Percentiles rank a stretch among this genome's conserved stretches.
Conservation (phyloP, 2,113 vertebrate genomes). For the Plecotus auritus region DNA sequence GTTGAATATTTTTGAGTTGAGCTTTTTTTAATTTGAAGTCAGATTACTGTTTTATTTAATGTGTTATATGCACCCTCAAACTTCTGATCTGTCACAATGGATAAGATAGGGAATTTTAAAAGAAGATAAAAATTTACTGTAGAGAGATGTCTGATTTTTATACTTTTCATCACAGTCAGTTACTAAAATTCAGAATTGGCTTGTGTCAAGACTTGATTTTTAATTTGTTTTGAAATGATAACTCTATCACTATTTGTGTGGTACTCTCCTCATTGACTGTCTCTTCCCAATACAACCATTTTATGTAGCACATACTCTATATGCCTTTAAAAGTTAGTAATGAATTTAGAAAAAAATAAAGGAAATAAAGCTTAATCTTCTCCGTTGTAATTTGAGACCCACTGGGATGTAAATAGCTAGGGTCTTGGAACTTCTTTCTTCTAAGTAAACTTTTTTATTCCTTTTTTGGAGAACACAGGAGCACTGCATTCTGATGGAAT, state of each 20-base stretch:
- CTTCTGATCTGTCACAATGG: slow-evolving; percentile 16
- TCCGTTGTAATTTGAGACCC: neutral
- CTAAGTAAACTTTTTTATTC: neutral
- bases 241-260: neutral
- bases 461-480: neutral
- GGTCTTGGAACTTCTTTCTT: neutral
- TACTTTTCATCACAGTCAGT: neutral
- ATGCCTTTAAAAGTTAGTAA: neutral
- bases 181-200: neutral
- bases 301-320: neutral
- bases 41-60: slow-evolving; percentile 23
- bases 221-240: neutral
- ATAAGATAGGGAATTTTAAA: slow-evolving; percentile 16
- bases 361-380: slow-evolving; percentile 20
- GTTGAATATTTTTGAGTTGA: slow-evolving; percentile 44
- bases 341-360: neutral
- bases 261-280: neutral
- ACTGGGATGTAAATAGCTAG: neutral
- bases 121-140: neutral
- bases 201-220: neutral
- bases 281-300: neutral
- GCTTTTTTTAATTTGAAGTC: slow-evolving; percentile 30
- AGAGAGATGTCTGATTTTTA: neutral
- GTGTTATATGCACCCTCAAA: neutral
- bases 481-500: neutral